Evolutionary conservation across 2,888 invertebrate species (phyloP).

Genomic region (Dryobotodes eremita): DNA sequence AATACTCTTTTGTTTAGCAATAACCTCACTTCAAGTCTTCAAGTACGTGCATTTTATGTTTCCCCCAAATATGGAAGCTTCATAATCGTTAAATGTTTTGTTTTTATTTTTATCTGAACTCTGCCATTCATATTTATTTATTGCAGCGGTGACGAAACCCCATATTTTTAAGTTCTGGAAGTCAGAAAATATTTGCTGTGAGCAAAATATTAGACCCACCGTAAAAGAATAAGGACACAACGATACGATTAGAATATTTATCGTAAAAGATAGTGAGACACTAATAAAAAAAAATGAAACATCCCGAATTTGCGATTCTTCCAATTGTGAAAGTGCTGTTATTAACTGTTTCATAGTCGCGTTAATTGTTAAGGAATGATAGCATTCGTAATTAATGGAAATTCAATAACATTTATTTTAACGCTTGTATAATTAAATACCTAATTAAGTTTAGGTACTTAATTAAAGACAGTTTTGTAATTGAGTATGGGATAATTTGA

Average conservation of each 20-base stretch:
- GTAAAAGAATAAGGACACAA: background rate
- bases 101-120: conserved; percentile 21
- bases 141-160: background rate
- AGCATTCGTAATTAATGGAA: background rate
- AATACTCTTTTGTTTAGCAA: conserved; percentile 46
- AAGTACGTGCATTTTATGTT: conserved; percentile 49
- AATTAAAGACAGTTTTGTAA: background rate
- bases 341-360: background rate
- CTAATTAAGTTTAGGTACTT: background rate
- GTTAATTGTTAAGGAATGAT: background rate
- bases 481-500: conserved; percentile 1
- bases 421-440: background rate
- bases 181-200: too few species aligned
- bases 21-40: conserved; percentile 53
- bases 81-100: conserved; percentile 31
- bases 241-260: background rate
- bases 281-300: background rate
- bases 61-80: conserved; percentile 44
- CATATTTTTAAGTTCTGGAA: background rate
- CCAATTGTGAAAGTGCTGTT: background rate
- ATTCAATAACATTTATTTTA: background rate
- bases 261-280: background rate
- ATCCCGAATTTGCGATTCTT: background rate
- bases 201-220: background rate
- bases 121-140: conserved; percentile 5